Conservation (phyloP, 2,113 vertebrate species). For the Acanthisitta chloris region DNA sequence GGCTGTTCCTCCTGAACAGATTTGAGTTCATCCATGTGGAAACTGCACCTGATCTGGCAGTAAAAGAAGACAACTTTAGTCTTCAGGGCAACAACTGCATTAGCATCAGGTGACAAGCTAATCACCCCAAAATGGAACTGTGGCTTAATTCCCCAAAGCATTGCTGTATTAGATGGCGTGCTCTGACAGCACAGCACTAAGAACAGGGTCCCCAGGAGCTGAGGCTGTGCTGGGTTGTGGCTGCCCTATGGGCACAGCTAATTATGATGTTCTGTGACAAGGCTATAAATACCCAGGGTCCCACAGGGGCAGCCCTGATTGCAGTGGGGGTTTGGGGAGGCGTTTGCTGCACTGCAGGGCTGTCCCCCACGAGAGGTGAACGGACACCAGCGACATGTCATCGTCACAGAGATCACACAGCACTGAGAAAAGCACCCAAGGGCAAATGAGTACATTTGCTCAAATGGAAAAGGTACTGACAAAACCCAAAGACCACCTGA, state of each 20-base stretch:
- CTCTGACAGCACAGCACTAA: background rate
- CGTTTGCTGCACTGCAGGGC: too few relatives aligned
- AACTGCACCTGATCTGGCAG: background rate
- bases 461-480: background rate
- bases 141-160: background rate
- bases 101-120: background rate
- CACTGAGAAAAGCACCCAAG: background rate
- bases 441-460: background rate
- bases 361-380: too few relatives aligned
- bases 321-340: background rate
- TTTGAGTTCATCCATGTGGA: rapidly evolving
- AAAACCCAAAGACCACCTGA: background rate
- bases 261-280: conserved; percentile 34
- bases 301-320: conserved; percentile 5
- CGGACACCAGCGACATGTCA: background rate
- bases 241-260: background rate
- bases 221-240: background rate
- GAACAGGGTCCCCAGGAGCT: background rate
- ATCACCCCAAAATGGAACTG: background rate
- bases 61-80: background rate
- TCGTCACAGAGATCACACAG: background rate
- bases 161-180: background rate
- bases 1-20: background rate
- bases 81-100: background rate
- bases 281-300: background rate